phyloP scores from a whole-genome alignment of 2,113 vertebrate genomes.

The Rattus rattus region DNA sequence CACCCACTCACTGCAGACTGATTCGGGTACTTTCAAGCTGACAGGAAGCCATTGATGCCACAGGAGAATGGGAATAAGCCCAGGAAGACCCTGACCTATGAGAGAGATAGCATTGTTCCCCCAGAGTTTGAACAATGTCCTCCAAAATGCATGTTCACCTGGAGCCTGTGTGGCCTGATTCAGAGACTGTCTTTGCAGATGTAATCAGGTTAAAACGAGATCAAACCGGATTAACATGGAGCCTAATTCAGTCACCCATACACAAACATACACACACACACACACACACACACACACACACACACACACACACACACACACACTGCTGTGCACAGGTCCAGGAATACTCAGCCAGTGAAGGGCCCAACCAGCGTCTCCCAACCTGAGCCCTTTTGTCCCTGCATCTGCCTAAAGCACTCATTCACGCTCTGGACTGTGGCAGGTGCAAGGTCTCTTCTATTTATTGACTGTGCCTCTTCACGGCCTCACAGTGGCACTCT shows the following conservation, averaged over 20 bases:
- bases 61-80: background rate
- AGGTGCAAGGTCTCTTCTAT: background rate
- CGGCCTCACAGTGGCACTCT: background rate
- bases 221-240: background rate
- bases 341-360: background rate
- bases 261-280: too few relatives aligned
- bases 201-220: background rate
- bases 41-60: background rate
- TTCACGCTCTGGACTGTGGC: background rate
- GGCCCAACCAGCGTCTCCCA: background rate
- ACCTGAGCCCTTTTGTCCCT: background rate
- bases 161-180: background rate
- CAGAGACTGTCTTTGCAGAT: conserved; percentile 11
- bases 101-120: background rate
- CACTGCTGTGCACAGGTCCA: background rate
- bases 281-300: background rate
- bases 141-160: background rate
- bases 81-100: background rate
- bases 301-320: background rate
- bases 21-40: background rate
- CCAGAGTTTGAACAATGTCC: background rate
- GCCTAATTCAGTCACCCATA: background rate
- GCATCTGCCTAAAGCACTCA: background rate
- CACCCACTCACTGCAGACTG: background rate
- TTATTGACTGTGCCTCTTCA: background rate